Evolutionary conservation across 2,797 vertebrate species (phyloP).

Genomic region (Takifugu ocellatus): DNA sequence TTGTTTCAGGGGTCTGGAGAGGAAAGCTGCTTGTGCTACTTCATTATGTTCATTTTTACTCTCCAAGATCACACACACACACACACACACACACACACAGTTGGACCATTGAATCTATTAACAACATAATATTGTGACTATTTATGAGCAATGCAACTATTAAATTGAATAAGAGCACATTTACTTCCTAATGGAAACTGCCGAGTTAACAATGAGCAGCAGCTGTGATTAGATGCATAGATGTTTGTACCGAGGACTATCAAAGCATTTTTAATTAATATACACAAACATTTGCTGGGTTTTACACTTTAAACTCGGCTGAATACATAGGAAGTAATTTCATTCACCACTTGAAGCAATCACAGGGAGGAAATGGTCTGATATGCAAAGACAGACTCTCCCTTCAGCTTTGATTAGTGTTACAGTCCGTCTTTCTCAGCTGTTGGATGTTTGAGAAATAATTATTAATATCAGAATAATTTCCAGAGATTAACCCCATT

Average conservation of each 20-base stretch:
- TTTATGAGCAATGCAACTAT: slow-evolving; percentile 59
- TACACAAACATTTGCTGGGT: slow-evolving; percentile 36
- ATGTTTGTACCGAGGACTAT: slow-evolving; percentile 27
- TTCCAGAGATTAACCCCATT: slow-evolving; percentile 82
- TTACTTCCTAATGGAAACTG: slow-evolving; percentile 42
- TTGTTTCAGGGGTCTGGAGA: slow-evolving; percentile 65
- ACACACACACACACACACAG: slow-evolving; percentile 18
- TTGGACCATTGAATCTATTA: slow-evolving; percentile 47
- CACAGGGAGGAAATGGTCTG: slow-evolving; percentile 50
- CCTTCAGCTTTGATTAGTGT: slow-evolving; percentile 80
- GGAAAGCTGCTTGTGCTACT: slow-evolving; percentile 65
- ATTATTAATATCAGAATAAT: slow-evolving; percentile 85
- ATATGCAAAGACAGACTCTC: slow-evolving; percentile 66
- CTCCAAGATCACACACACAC: slow-evolving; percentile 14
- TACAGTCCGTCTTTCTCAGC: slow-evolving; percentile 76
- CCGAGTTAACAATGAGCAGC: slow-evolving; percentile 19
- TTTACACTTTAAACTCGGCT: slow-evolving; percentile 26
- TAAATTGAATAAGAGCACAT: slow-evolving; percentile 42
- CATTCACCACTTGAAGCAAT: slow-evolving; percentile 54
- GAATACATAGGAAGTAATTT: slow-evolving; percentile 45
- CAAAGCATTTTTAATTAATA: slow-evolving; percentile 33
- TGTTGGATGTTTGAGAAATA: slow-evolving; percentile 79
- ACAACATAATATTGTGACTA: slow-evolving; percentile 58
- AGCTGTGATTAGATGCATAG: slow-evolving; percentile 35
- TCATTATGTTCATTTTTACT: slow-evolving; percentile 63